Evolutionary conservation across 2,888 invertebrate genomes (phyloP), one percentile per base, ranked within the genome.

Genomic region (Mellilla xanthometata): DNA sequence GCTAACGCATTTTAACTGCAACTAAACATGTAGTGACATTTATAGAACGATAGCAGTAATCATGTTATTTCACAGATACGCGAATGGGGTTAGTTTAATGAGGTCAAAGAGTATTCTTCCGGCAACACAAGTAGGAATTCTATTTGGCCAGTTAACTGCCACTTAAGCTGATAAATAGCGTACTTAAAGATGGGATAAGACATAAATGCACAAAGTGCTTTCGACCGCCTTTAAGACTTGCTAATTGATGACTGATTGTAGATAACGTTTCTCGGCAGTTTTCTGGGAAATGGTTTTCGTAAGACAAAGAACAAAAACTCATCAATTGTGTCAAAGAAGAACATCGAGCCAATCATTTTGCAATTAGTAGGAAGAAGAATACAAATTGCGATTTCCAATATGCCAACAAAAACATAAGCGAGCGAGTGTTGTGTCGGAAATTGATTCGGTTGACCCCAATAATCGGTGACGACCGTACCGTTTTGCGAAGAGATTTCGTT

Each of bases 371-470:
- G 49, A 52, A 45, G 38, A 42, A 33, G 47, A 48, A 30, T 23
- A 30, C 38, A 36, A 46, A 36, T 32, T 22, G 35, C 33, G 12
- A 29, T 48, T 38, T 36, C 33, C 29, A 41, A 48, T 41, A 39
- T 51, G 46, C 44, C 28, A 49, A 45, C 51, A 56, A 57, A 58
- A 57, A 58, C 40, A 51, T 33, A 40, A 49, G 32, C 45, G 46
- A 34, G 46, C 58, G 58, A 55, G 52, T 60, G 57, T 65, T 60
- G 56, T 65, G 52, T 58, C 58, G 60, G 70, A 59, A 68, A 68
- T 69, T 68, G 71, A 81, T 81, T 72, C 67, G 59, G 63, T 66
- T 78, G 82, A 81, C 82, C 83, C 66, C 73, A 68, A 77, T 81
- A 71, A 68, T 53, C 45, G 48, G 44, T 32, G 50, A 33, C 48